These are phyloP conservation scores for Strigamia maritima DNA, from an alignment of 2,888 invertebrate species.

Conservation along the genomic window DNA sequence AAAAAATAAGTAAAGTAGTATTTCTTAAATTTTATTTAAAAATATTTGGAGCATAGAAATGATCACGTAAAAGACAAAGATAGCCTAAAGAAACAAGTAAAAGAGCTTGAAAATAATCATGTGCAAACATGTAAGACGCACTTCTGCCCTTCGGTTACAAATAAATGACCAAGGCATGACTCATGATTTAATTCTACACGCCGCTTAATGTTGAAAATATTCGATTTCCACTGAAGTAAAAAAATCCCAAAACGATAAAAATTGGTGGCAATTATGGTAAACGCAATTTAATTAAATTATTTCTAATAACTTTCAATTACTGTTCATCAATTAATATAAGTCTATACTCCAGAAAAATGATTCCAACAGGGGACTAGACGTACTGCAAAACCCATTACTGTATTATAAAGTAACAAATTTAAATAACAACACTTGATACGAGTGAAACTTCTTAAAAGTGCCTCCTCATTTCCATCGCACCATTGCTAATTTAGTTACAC, in stretches of 20 bases:
- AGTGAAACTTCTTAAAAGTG: not conserved
- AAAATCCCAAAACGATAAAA: not conserved
- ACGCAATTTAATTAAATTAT: not conserved
- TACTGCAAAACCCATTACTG: not conserved
- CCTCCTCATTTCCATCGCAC: not conserved
- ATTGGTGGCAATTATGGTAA: not conserved
- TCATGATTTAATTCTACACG: not conserved
- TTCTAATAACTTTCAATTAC: not conserved
- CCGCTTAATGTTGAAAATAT: not conserved
- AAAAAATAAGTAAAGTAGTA: too few species aligned
- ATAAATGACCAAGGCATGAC: not conserved
- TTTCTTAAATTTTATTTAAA: too few species aligned
- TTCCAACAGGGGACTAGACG: constrained; percentile 3
- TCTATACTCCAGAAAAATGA: not conserved
- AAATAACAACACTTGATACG: not conserved
- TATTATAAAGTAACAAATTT: not conserved
- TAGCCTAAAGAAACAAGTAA: not conserved
- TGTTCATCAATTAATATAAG: too few species aligned
- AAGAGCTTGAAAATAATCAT: constrained; percentile 14
- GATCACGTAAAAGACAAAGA: not conserved
- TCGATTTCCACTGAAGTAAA: not conserved
- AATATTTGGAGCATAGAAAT: too few species aligned
- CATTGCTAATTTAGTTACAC: not conserved
- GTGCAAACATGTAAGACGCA: not conserved
- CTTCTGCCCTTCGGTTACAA: not conserved